A percentile compares a stretch with the other conserved stretches of the same genome.
Evolutionary conservation across 2,888 invertebrate species (phyloP).

Genomic region (Microdon myrmicae): DNA sequence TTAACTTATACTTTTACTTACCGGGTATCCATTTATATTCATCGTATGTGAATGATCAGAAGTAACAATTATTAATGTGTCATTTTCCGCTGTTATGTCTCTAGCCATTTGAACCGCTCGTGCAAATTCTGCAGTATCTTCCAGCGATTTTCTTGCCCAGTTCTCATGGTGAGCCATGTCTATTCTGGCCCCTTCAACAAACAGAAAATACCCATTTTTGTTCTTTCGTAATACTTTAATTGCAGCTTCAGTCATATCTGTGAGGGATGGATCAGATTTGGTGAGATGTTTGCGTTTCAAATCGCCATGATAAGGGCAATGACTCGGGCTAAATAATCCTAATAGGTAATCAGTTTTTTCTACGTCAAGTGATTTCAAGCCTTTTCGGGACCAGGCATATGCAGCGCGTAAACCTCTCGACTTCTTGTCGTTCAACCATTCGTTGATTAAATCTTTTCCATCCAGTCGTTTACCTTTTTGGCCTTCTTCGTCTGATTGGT

Average conservation of each 20-base stretch:
- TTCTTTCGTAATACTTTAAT: conserved; percentile 73
- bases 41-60: conserved; percentile 85
- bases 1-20: no score
- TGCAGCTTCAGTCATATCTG: conserved; percentile 76
- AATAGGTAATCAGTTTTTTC: conserved; percentile 70
- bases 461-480: conserved; percentile 71
- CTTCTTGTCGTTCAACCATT: conserved; percentile 70
- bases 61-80: conserved; percentile 86
- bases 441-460: conserved; percentile 74
- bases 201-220: conserved; percentile 77
- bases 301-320: conserved; percentile 73
- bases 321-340: conserved; percentile 70
- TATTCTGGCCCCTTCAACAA: conserved; percentile 74
- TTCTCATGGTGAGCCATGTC: conserved; percentile 73
- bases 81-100: conserved; percentile 71
- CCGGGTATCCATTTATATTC: conserved; percentile 80
- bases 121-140: conserved; percentile 83
- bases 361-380: conserved; percentile 64
- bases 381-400: conserved; percentile 62
- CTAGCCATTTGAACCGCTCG: conserved; percentile 75
- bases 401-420: conserved; percentile 60
- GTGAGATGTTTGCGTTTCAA: conserved; percentile 66
- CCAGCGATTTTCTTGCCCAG: conserved; percentile 76
- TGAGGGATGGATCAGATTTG: conserved; percentile 72
- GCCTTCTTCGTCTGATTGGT: conserved; percentile 70